These are phyloP conservation scores for Psilopogon haemacephalus DNA, from an alignment of 2,113 vertebrate genomes.

Conservation along the genomic window DNA sequence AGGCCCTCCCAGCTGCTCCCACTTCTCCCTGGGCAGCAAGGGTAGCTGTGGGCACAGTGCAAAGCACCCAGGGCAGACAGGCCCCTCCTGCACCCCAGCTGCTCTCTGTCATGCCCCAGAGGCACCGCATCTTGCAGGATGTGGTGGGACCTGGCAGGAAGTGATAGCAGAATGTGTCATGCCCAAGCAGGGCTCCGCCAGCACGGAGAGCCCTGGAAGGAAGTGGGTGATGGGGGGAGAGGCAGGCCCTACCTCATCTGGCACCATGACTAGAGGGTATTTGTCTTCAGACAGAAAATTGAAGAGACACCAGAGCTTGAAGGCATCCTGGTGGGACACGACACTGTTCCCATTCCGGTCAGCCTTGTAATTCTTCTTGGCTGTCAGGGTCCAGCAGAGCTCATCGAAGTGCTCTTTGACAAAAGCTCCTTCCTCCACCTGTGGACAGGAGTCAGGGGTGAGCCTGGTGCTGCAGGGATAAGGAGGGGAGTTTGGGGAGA, in stretches of 20 bases:
- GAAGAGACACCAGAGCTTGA: conserved; percentile 96
- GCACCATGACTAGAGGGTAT: conserved; percentile 93
- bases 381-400: conserved; percentile 95
- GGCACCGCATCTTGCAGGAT: not conserved
- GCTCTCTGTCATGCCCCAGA: not conserved
- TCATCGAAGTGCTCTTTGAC: conserved; percentile 92
- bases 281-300: conserved; percentile 98
- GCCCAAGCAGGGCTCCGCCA: not conserved
- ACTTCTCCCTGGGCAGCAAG: not conserved
- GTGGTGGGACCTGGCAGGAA: not conserved
- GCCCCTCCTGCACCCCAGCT: not conserved
- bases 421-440: conserved; percentile 93
- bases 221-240: not conserved
- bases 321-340: conserved; percentile 86
- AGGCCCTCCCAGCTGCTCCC: not conserved
- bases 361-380: conserved; percentile 91
- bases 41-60: rapidly evolving
- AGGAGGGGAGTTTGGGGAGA: rapidly evolving
- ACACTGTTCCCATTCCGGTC: conserved; percentile 76
- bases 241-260: conserved; percentile 86
- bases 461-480: not conserved
- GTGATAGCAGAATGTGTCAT: not conserved
- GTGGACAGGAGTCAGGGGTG: not conserved
- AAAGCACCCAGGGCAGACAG: not conserved
- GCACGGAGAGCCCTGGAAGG: not conserved